Conservation (phyloP, 2,888 invertebrate species). For the Hipparchia sbordonii region DNA sequence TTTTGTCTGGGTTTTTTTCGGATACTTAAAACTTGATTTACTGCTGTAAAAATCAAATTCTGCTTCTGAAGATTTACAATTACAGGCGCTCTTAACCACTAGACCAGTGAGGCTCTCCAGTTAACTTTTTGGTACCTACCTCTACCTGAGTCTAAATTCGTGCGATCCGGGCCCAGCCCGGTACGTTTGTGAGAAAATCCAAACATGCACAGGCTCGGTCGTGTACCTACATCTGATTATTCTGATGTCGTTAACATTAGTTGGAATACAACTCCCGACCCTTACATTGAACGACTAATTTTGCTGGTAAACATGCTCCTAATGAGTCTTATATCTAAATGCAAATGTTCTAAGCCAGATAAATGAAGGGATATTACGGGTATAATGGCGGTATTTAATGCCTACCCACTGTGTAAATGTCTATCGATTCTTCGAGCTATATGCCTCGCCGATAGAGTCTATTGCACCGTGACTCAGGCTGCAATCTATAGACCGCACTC, state of each 20-base stretch:
- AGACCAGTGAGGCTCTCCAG: too few species aligned
- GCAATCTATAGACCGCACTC: too few species aligned
- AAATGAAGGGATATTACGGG: slow-evolving; percentile 8
- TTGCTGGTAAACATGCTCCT: slow-evolving; percentile 21
- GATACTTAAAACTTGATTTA: too few species aligned
- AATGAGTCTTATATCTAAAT: slow-evolving; percentile 26
- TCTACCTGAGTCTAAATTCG: background rate
- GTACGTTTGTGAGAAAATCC: background rate
- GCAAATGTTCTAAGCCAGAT: slow-evolving; percentile 10
- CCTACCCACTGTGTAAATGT: too few species aligned
- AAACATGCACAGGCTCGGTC: background rate
- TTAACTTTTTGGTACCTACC: too few species aligned
- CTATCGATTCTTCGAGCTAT: too few species aligned
- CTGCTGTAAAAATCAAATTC: too few species aligned
- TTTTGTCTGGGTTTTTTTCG: too few species aligned
- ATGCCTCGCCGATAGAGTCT: too few species aligned
- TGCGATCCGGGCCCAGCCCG: background rate
- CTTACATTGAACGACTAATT: slow-evolving; percentile 23
- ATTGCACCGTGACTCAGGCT: too few species aligned
- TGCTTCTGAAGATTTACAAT: too few species aligned
- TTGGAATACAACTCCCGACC: slow-evolving; percentile 29
- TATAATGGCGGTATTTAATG: background rate
- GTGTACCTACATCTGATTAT: slow-evolving; percentile 12
- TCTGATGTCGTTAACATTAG: slow-evolving; percentile 37
- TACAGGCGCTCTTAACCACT: too few species aligned